phyloP scores from a whole-genome alignment of 2,113 vertebrate genomes.

The Lichenostomus cassidix region DNA sequence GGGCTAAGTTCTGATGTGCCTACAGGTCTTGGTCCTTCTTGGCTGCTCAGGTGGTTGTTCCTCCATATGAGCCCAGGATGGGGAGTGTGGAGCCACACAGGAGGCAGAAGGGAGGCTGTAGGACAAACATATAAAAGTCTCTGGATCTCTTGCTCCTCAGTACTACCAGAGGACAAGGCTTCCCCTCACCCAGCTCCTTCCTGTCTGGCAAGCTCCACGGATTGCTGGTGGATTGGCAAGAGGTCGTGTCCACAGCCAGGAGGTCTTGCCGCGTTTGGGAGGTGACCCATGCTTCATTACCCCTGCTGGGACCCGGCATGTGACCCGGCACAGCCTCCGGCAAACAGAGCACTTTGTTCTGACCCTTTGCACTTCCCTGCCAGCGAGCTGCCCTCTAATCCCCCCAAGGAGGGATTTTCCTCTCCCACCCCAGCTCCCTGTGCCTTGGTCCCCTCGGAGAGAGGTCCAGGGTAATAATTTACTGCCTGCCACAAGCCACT shows the following conservation, averaged over 20 bases:
- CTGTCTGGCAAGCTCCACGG: background rate
- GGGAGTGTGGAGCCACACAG: background rate
- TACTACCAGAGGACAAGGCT: background rate
- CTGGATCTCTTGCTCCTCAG: accelerated
- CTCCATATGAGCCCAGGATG: accelerated
- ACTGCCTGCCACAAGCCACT: slow-evolving; percentile 61
- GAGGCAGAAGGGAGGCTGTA: background rate
- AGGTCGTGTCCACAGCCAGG: background rate
- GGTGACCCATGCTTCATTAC: slow-evolving; percentile 4
- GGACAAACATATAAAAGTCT: background rate
- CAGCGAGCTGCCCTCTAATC: slow-evolving; percentile 16
- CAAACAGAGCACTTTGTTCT: slow-evolving; percentile 38
- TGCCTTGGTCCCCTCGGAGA: background rate
- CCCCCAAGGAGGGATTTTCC: slow-evolving; percentile 11
- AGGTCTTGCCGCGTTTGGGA: background rate
- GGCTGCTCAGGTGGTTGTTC: background rate
- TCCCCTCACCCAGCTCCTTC: background rate
- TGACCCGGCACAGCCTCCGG: background rate
- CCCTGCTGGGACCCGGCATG: background rate
- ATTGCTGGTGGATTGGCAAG: background rate
- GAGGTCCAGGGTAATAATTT: slow-evolving; percentile 50
- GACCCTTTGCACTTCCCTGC: background rate
- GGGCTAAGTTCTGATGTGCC: background rate
- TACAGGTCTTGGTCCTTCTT: accelerated
- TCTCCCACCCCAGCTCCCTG: background rate